A percentile compares a stretch with the other conserved stretches of the same genome.
Conservation (phyloP, 92 coral and sea anemone genomes). For the Montipora capitata region DNA sequence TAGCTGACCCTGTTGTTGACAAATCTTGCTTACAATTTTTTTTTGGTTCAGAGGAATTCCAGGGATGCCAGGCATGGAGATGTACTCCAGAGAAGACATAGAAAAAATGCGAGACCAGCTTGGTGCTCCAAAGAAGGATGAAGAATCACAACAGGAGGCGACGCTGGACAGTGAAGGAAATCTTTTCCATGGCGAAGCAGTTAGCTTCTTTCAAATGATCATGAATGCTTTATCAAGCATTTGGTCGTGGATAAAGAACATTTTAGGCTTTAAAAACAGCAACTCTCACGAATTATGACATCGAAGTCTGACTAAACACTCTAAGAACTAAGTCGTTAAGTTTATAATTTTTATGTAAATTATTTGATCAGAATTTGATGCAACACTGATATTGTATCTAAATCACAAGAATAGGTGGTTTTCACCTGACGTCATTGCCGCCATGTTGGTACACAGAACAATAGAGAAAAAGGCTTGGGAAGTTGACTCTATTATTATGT, state of each 20-base stretch:
- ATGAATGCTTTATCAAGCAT: constrained; percentile 71
- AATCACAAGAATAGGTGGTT: too few species aligned
- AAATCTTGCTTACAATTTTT: not conserved
- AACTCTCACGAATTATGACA: constrained; percentile 63
- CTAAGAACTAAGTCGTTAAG: not conserved
- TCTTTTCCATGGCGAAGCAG: constrained; percentile 71
- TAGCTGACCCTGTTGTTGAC: not conserved
- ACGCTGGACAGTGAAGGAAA: constrained; percentile 60
- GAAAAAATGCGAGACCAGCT: constrained; percentile 85
- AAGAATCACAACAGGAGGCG: constrained; percentile 8
- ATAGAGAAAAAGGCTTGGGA: too few species aligned
- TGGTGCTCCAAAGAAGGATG: constrained; percentile 66
- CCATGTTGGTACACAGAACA: too few species aligned
- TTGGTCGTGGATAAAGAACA: constrained; percentile 86
- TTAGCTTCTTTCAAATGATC: constrained; percentile 86
- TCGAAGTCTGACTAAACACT: not conserved
- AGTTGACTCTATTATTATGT: too few species aligned
- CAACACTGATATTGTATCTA: too few species aligned
- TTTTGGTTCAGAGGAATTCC: constrained; percentile 84
- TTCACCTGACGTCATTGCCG: too few species aligned
- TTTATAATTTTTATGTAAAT: not conserved
- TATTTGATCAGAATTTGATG: not conserved
- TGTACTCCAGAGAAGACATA: constrained; percentile 97
- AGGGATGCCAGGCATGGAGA: constrained; percentile 99
- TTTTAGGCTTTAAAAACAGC: constrained; percentile 69